Evolutionary conservation across 92 coral and sea anemone genomes (phyloP).

Genomic region (Blastomussa wellsi): DNA sequence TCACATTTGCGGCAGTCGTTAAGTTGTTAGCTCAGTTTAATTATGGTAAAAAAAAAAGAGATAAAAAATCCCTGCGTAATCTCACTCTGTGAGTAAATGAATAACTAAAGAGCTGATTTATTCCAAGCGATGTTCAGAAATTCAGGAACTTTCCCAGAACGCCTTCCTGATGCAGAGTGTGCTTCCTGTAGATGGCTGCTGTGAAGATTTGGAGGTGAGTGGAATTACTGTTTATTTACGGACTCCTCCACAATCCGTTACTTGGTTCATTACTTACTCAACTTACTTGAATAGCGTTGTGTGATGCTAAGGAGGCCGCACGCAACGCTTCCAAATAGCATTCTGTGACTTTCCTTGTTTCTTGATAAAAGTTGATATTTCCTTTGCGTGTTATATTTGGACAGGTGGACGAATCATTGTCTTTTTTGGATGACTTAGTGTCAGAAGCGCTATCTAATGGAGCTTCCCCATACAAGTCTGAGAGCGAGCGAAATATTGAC

Average conservation of each 20-base stretch:
- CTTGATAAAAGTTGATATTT: too few relatives aligned
- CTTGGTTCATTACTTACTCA: background rate
- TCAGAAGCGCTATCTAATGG: constrained; percentile 75
- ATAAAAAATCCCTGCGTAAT: too few relatives aligned
- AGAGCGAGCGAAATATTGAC: constrained; percentile 49
- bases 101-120: background rate
- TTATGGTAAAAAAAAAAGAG: too few relatives aligned
- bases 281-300: background rate
- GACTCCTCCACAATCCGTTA: background rate
- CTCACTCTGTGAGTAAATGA: too few relatives aligned
- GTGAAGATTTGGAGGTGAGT: constrained; percentile 89
- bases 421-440: constrained; percentile 86
- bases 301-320: background rate
- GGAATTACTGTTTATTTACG: background rate
- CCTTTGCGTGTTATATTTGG: too few relatives aligned
- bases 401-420: constrained; percentile 84
- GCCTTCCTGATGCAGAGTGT: constrained; percentile 64
- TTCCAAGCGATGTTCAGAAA: constrained; percentile 83
- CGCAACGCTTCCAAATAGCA: background rate
- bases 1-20: too few relatives aligned
- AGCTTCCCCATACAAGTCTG: constrained; percentile 74
- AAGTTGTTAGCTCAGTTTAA: too few relatives aligned
- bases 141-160: constrained; percentile 65
- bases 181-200: constrained; percentile 82
- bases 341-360: too few relatives aligned